A percentile compares a stretch with the other conserved stretches of the same genome.
These are phyloP conservation scores for Drosophila gunungcola DNA, from an alignment of 1,140 invertebrate genomes.

Conservation along the genomic window DNA sequence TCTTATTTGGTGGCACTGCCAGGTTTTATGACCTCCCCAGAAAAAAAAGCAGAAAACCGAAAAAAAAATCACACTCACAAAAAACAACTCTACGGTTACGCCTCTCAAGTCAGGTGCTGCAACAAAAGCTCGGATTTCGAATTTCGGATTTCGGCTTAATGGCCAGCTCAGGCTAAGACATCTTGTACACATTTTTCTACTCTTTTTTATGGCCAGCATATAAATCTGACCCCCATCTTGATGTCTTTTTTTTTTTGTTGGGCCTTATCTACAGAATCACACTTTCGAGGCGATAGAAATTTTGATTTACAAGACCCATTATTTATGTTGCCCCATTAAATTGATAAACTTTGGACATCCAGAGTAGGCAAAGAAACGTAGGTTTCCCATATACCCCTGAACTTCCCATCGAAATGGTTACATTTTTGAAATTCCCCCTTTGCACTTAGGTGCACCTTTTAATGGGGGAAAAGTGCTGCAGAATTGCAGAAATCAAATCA, in stretches of 20 bases:
- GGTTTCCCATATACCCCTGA: conserved; percentile 2
- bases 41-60: conserved; percentile 45
- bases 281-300: conserved; percentile 23
- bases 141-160: conserved; percentile 50
- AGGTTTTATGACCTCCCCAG: conserved; percentile 72
- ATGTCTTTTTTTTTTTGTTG: conserved; percentile 48
- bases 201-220: conserved; percentile 60
- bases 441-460: conserved; percentile 15
- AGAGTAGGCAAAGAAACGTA: not conserved
- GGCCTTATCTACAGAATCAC: conserved; percentile 47
- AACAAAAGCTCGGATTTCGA: conserved; percentile 69
- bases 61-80: conserved; percentile 13
- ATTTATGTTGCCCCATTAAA: conserved; percentile 18
- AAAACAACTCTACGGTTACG: conserved; percentile 55
- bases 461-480: conserved; percentile 17
- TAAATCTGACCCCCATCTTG: conserved; percentile 51
- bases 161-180: conserved; percentile 45
- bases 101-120: conserved; percentile 72
- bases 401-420: not conserved
- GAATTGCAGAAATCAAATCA: conserved; percentile 30
- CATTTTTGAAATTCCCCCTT: conserved; percentile 13
- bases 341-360: conserved; percentile 22
- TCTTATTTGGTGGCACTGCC: conserved; percentile 71
- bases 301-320: conserved; percentile 45
- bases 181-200: conserved; percentile 52